These are phyloP conservation scores for Corydoras maculifer DNA, from an alignment of 2,113 vertebrate genomes.

Conservation along the genomic window DNA sequence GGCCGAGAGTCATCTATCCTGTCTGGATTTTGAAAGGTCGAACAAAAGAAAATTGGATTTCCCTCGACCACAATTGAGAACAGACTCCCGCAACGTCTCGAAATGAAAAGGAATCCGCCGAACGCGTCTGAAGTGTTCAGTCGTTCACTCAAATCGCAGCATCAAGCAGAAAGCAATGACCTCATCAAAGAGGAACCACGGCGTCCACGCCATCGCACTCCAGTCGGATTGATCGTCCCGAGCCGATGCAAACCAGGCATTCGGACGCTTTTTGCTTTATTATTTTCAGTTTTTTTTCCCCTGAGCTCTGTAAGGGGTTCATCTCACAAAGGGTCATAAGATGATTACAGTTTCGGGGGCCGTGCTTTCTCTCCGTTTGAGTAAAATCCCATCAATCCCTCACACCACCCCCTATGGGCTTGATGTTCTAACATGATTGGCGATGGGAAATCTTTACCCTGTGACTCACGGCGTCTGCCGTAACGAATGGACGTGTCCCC, in stretches of 20 bases:
- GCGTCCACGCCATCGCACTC: constrained; percentile 48
- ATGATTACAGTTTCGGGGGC: background rate
- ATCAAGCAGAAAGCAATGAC: constrained; percentile 30
- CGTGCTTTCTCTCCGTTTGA: constrained; percentile 2
- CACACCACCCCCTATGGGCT: background rate
- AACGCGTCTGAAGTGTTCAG: constrained; percentile 22
- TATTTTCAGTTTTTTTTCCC: constrained; percentile 9
- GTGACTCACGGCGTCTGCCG: constrained; percentile 42
- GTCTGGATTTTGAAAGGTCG: too few relatives aligned
- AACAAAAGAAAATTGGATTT: background rate
- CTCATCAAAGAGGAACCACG: constrained; percentile 37
- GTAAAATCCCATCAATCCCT: constrained; percentile 4
- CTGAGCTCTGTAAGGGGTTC: constrained; percentile 28
- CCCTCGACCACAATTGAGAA: constrained; percentile 23
- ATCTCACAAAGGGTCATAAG: constrained; percentile 31
- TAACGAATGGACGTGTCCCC: constrained; percentile 69
- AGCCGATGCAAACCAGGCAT: constrained; percentile 43
- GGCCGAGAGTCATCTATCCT: too few relatives aligned
- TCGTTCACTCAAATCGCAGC: constrained; percentile 43
- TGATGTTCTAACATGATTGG: constrained; percentile 8
- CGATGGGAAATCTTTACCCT: constrained; percentile 12
- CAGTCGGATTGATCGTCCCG: constrained; percentile 55
- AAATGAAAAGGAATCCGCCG: constrained; percentile 15
- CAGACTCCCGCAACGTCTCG: constrained; percentile 11
- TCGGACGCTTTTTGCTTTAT: constrained; percentile 26